Base-by-base conservation (phyloP, 2,113 vertebrate genomes). In the Himantopus leucocephalus region DNA sequence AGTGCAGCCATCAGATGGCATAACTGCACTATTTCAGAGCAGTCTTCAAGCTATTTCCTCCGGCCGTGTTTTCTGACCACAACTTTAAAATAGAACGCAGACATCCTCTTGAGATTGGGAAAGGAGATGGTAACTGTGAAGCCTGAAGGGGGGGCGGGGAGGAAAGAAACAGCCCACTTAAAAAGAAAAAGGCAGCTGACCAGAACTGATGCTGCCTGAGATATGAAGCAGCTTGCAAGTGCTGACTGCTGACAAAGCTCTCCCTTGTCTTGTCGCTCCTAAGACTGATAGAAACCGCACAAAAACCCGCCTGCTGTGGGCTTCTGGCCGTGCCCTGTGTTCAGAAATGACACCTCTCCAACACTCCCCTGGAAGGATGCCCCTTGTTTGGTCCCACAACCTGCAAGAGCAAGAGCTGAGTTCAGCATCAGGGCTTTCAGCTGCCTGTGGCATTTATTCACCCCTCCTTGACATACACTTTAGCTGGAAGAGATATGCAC, bases 181-280 rank as follows among this genome's bases (percentile, higher is more conserved):
- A 72, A 52, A 56, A 30, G 35, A 30, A 55, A 34, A 52, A 56
- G 27, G 18, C 27, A 19, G 12, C 29, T 77, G 27, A 26, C 23
- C 43, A 47, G 29, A 77, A 58, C 8, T 59, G 34, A 37, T 71
- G 50, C 39, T 48, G 68, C n/a, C n/a, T 1, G 1, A 74, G 39
- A 68, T 41, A 41, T 1, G 14, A 68, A 68, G 60, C 23, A 30
- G 48, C 29, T 30, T 39, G 16, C 24, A 56, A 50, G 82, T 19
- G 16, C 20, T 43, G 39, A 67, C 26, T 19, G 41, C 76, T 71
- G 41, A 30, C 18, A 58, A 30, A 43, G 29, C 9, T 71, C 26
- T 21, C 2, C 1, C 34, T 47, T 53, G 5, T 47, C 52, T 85
- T 2, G 0, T 73, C 59, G 37, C 15, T 47, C 29, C 24, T 19